Conservation (phyloP, 1,140 invertebrate species). For the Leguminivora glycinivorella region DNA sequence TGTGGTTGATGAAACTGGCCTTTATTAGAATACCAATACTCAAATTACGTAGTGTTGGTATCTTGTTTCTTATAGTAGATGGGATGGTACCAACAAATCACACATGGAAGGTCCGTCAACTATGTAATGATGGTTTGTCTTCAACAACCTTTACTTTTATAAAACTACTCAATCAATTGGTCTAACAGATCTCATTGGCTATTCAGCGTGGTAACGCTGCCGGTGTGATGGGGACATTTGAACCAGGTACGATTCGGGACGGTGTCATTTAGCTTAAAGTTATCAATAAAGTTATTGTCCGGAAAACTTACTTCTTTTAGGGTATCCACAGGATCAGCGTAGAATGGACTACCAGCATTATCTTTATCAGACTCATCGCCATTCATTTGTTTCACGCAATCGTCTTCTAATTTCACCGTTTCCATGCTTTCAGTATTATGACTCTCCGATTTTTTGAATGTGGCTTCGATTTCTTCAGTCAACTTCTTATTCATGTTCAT, state of each 20-base stretch:
- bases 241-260: too few relatives aligned
- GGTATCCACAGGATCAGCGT: conserved; percentile 94
- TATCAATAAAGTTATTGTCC: background rate
- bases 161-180: too few relatives aligned
- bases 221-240: too few relatives aligned
- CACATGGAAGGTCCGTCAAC: too few relatives aligned
- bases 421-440: conserved; percentile 73
- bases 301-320: conserved; percentile 79
- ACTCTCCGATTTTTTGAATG: conserved; percentile 64
- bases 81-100: too few relatives aligned
- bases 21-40: too few relatives aligned
- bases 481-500: conserved; percentile 76
- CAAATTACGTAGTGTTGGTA: background rate
- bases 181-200: too few relatives aligned
- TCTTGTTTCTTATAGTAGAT: background rate
- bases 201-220: too few relatives aligned
- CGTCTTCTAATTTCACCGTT: conserved; percentile 70
- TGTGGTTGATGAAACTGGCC: too few relatives aligned
- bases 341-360: conserved; percentile 91
- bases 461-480: conserved; percentile 71
- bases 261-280: too few relatives aligned
- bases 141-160: too few relatives aligned
- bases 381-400: conserved; percentile 47
- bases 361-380: conserved; percentile 71
- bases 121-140: too few relatives aligned